Percentiles rank a stretch among this genome's conserved stretches.
Conservation (phyloP, 2,113 vertebrate genomes). For the Percina caprodes region DNA sequence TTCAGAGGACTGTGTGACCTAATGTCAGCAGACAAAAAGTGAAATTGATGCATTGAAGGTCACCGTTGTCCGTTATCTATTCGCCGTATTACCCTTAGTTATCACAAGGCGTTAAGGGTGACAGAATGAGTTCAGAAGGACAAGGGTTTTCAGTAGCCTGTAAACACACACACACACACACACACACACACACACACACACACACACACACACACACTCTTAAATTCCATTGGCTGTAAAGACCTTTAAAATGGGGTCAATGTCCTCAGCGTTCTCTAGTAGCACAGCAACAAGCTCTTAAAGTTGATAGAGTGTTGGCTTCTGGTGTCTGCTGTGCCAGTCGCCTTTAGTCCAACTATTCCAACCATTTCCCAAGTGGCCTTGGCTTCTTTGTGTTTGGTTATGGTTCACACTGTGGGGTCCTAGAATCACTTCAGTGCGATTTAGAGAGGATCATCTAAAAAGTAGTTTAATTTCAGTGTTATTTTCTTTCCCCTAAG, state of each 20-base stretch:
- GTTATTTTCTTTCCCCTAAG: background rate
- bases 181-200: constrained; percentile 13
- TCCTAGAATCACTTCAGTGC: background rate
- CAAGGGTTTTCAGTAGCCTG: constrained; percentile 58
- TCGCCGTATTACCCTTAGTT: constrained; percentile 10
- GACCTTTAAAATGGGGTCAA: constrained; percentile 32
- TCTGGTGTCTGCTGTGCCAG: constrained; percentile 4
- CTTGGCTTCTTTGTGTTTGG: constrained; percentile 17
- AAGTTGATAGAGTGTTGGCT: background rate
- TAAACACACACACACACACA: constrained; percentile 12
- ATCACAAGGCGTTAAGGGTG: constrained; percentile 47
- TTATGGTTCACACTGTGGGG: background rate
- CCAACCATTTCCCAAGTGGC: background rate
- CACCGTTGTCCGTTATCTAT: constrained; percentile 39
- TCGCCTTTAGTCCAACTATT: background rate
- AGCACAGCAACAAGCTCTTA: constrained; percentile 17
- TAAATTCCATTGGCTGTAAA: constrained; percentile 18
- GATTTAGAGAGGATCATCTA: background rate
- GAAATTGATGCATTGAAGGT: constrained; percentile 52
- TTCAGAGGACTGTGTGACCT: constrained; percentile 44
- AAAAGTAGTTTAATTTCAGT: background rate
- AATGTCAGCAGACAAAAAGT: constrained; percentile 51
- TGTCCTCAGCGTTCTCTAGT: constrained; percentile 9
- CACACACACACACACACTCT: constrained; percentile 20
- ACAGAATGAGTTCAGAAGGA: constrained; percentile 37